Base-by-base conservation (phyloP, 1,140 invertebrate genomes). In the Heliconius congener region DNA sequence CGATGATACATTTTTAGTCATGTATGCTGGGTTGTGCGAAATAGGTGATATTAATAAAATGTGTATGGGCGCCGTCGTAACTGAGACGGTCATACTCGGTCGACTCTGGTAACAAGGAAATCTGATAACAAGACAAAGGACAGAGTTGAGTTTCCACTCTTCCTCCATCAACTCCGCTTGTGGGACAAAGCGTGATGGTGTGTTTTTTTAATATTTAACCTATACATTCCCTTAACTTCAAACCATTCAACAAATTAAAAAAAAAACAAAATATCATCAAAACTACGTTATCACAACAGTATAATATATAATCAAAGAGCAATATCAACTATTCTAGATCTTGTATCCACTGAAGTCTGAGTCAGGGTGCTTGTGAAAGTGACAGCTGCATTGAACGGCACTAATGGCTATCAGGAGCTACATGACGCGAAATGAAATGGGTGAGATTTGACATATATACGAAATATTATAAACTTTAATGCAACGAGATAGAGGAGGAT, bases 341-440 rank as follows among this genome's bases (percentile, higher is more conserved):
- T 78, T 78, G 80, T 81, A 74, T 81, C 76, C 75, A 83, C 76
- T 82, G 78, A 82, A 83, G 78, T 78, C 76, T 80, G 80, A 81
- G 80, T 83, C 82, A 83, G 82, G 79, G 66, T 74, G 82, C 83
- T 82, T 87, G 87, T 82, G 87, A 88, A 88, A 84, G 80, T 87
- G 85, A 87, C 87, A 89, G 87, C 87, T 87, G 87, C 83, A 83
- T 70, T 81, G 74, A 83, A 83, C 77, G 76, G 73, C 83, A 83
- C 82, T 87, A 89, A 87, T 89, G 85, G 84, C 81, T 83, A 71
- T 86, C 81, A 81, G 71, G 42, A 82, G 77, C 79, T 79, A 82
- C 81, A 81, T 81, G 82, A 83, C 80, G 78, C 76, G 82, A 83
- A 83, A 83, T 79, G 82, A 83, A 83, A 83, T 83, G 79, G 79